Percentiles rank a stretch among this genome's conserved stretches.
Conservation (phyloP, 2,797 vertebrate species). For the Sebastes iracundus region DNA sequence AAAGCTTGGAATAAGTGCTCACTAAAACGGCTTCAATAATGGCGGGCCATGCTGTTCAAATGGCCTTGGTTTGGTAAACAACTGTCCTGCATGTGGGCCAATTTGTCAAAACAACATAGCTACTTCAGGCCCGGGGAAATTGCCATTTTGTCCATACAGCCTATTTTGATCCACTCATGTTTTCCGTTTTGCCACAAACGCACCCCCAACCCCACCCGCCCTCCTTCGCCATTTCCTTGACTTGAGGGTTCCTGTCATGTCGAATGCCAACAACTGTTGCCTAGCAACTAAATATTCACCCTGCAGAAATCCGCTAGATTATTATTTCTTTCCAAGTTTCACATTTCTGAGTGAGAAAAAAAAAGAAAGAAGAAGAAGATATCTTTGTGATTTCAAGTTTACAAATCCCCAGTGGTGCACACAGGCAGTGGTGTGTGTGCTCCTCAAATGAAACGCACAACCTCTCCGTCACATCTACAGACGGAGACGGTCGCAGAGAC, state of each 20-base stretch:
- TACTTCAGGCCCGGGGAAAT: constrained; percentile 54
- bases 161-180: constrained; percentile 49
- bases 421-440: constrained; percentile 11
- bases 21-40: constrained; percentile 34
- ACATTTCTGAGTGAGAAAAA: constrained; percentile 40
- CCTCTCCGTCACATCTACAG: constrained; percentile 14
- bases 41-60: constrained; percentile 39
- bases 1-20: constrained; percentile 8
- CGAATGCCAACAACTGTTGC: constrained; percentile 80
- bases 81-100: constrained; percentile 59
- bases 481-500: not conserved
- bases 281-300: constrained; percentile 83
- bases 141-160: constrained; percentile 60
- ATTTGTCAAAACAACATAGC: constrained; percentile 61
- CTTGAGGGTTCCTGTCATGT: constrained; percentile 55
- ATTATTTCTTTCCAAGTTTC: constrained; percentile 72
- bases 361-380: constrained; percentile 1
- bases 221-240: constrained; percentile 51
- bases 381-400: constrained; percentile 67
- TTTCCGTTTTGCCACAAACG: constrained; percentile 43
- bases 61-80: constrained; percentile 52
- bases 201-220: constrained; percentile 23
- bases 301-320: constrained; percentile 71
- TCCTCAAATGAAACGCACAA: constrained; percentile 42
- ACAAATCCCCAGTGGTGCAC: constrained; percentile 57